Evolutionary conservation across 2,797 vertebrate genomes (phyloP), one percentile per base, ranked within the genome.

Genomic region (Pseudomugil tenellus): DNA sequence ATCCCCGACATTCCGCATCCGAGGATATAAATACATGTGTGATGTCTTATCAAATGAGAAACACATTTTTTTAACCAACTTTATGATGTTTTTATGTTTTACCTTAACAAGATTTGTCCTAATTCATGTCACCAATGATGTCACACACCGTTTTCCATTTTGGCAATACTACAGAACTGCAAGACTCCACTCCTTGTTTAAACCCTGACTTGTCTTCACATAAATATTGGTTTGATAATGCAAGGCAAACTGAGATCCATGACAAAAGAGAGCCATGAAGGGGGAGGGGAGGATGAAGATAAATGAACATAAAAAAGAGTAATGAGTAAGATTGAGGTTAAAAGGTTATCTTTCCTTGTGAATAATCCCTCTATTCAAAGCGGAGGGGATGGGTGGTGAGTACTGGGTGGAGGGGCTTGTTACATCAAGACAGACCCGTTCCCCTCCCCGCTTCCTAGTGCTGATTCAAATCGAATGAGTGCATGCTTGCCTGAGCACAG

Each of bases 381-480:
- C 53, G 71, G 58, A 57, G 57, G 70, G 37, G 13, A 55, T 61
- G 58, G 63, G 62, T 49, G 35, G 1, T 23, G 12, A 6, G 39
- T 19, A 8, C 39, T 19, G 39, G 39, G 32, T 52, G 41, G 60
- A 57, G 35, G 34, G 5, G 55, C 54, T 81, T 37, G 76, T 87
- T 88, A 89, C 87, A 86, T 91, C 90, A 91, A 69, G 61, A 78
- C 67, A 57, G 69, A 58, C 70, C 57, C 62, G 1, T 28, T 58
- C 64, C 64, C 58, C 64, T 65, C 56, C 72, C 70, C 57, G 13
- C 64, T 74, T 64, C 63, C 67, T 76, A 58, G 74, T 72, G 81
- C 84, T 75, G 80, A 82, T 71, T 86, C 84, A 84, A 85, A 82
- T 74, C 25, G 54, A 85, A 83, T 70, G 77, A 66, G 37, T 51